Evolutionary conservation across 2,797 vertebrate species (phyloP), one percentile per base, ranked within the genome.

Genomic region (Anguilla obscura): DNA sequence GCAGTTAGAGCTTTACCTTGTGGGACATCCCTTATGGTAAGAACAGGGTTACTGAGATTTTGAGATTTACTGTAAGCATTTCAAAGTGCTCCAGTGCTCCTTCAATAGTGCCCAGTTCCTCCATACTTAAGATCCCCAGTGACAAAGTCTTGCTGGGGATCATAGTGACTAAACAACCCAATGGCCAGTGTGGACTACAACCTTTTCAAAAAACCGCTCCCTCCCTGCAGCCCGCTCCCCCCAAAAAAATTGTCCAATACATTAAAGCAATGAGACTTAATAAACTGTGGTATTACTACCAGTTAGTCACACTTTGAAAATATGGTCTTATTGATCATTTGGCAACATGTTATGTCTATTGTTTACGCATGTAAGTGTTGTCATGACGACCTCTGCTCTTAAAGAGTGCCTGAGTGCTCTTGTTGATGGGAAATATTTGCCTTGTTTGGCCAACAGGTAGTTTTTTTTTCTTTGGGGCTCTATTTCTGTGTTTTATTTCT

Each of bases 401-500:
- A 71, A 10, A 79, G 66, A 88, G 85, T 89, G 56, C 85, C 88
- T 89, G 85, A 24, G 79, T 50, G n/a, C 79, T 82, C 79, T 45
- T 82, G 45, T 50, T 50, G 79, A 82, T n/a, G 45, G 24, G 45
- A 82, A 82, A 82, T 63, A 74, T 45, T 50, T 84, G 21, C 69
- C 52, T 79, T 86, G 66, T 56, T 71, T 50, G 33, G 63, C 33
- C 86, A 63, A 66, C 27, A 86, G 21, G 74, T 80, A 90, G 84
- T 21, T 89, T 52, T 60, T 74, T 89, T 79, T 84, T 54, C 36
- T 52, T 87, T 88, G 74, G 7, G 54, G 86, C 90, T 88, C 56
- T 85, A 45, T 91, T 93, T 91, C 89, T 45, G 89, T 84, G 50
- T 89, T 92, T 89, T 91, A 82, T 90, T 92, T 89, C 18, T 92